phyloP scores from a whole-genome alignment of 2,888 invertebrate genomes.

The Ophraella communa region DNA sequence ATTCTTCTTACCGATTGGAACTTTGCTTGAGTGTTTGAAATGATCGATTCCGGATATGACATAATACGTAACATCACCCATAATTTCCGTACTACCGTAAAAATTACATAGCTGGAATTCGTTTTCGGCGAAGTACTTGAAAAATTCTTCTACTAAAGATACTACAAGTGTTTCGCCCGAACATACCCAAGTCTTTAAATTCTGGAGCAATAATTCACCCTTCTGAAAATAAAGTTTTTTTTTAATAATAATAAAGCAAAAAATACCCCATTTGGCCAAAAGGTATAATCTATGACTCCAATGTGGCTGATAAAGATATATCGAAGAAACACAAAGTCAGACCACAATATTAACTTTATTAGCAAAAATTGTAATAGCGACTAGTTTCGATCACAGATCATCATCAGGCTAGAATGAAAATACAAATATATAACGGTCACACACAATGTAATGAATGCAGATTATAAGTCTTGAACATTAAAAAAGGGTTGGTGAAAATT shows the following conservation, averaged over 20 bases:
- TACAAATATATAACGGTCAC: too few species aligned
- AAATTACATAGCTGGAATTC: slow-evolving; percentile 80
- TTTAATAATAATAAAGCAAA: too few species aligned
- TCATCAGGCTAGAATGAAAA: too few species aligned
- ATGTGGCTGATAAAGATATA: background rate
- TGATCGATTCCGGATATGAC: slow-evolving; percentile 69
- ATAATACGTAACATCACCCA: slow-evolving; percentile 88
- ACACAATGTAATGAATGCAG: too few species aligned
- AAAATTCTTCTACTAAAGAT: slow-evolving; percentile 77
- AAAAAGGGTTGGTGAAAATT: too few species aligned
- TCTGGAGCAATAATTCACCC: slow-evolving; percentile 62
- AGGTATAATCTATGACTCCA: too few species aligned
- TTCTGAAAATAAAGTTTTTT: slow-evolving; percentile 52
- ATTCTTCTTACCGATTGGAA: slow-evolving; percentile 77
- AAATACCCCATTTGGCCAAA: too few species aligned
- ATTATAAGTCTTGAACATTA: too few species aligned
- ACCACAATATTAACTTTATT: too few species aligned
- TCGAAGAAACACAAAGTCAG: background rate
- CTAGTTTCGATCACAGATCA: too few species aligned
- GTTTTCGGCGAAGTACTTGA: slow-evolving; percentile 72
- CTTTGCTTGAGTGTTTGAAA: slow-evolving; percentile 68
- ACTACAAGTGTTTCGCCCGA: slow-evolving; percentile 83
- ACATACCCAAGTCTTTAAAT: slow-evolving; percentile 81
- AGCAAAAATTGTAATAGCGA: background rate
- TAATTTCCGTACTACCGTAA: slow-evolving; percentile 90